Conservation (phyloP, 2,797 vertebrate genomes). For the Anabas testudineus region DNA sequence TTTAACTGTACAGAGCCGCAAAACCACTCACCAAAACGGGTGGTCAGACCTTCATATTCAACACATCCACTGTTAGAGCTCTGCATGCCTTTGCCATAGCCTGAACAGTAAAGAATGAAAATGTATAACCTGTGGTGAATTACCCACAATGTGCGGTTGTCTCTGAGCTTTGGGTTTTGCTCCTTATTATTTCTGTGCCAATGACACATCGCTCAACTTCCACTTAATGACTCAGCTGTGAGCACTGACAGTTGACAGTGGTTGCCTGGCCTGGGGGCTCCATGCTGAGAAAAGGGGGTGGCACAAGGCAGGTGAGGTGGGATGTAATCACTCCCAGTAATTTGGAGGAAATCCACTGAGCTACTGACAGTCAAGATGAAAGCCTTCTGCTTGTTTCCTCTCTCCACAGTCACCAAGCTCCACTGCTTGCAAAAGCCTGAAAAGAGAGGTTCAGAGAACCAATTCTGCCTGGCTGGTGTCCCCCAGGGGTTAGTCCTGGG, state of each 20-base stretch:
- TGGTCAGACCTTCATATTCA: constrained; percentile 16
- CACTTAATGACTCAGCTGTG: constrained; percentile 76
- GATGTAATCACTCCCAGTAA: constrained; percentile 81
- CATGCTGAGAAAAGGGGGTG: constrained; percentile 54
- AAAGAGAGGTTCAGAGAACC: constrained; percentile 72
- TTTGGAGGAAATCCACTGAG: constrained; percentile 81
- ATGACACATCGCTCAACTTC: constrained; percentile 69
- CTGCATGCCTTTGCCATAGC: constrained; percentile 29
- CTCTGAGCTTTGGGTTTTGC: constrained; percentile 55
- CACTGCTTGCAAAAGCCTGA: constrained; percentile 67
- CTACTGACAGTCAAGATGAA: constrained; percentile 76
- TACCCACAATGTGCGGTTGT: constrained; percentile 35
- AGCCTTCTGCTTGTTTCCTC: constrained; percentile 63
- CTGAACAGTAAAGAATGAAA: constrained; percentile 20
- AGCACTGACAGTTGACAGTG: constrained; percentile 72
- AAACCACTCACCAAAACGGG: constrained; percentile 12
- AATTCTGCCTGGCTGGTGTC: constrained; percentile 71
- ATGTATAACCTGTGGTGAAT: constrained; percentile 42
- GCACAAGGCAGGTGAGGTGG: constrained; percentile 68
- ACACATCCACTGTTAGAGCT: constrained; percentile 11
- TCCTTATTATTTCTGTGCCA: constrained; percentile 72
- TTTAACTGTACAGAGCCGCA: constrained; percentile 22
- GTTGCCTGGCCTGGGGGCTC: constrained; percentile 61
- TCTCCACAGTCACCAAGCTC: constrained; percentile 62
- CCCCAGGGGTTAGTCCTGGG: constrained; percentile 76